Conservation (phyloP, 2,113 vertebrate species). For the Calidris pygmaea region DNA sequence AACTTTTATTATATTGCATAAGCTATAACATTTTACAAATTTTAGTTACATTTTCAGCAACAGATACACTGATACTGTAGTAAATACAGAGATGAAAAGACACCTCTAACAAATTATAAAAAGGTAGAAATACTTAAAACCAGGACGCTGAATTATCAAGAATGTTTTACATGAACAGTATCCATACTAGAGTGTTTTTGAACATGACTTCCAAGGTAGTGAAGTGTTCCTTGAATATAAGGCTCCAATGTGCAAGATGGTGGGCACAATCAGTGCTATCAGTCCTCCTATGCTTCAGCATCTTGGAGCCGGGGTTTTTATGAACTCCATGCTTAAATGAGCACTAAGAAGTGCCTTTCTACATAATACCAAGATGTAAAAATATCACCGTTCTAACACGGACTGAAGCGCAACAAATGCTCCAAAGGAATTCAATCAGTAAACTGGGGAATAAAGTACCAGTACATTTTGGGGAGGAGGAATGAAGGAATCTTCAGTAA, state of each 20-base stretch:
- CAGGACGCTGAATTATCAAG: constrained; percentile 22
- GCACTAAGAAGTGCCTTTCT: constrained; percentile 38
- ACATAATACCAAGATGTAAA: constrained; percentile 41
- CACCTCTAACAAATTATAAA: constrained; percentile 69
- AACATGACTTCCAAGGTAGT: constrained; percentile 37
- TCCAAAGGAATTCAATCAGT: constrained; percentile 29
- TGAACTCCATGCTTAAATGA: not conserved
- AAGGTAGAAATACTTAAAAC: constrained; percentile 71
- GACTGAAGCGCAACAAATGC: constrained; percentile 61
- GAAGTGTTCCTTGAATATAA: not conserved
- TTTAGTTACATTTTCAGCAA: constrained; percentile 66
- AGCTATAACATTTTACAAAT: constrained; percentile 73
- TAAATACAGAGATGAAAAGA: constrained; percentile 69
- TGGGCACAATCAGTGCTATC: not conserved
- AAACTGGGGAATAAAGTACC: constrained; percentile 21
- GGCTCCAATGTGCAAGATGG: not conserved
- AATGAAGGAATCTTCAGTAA: constrained; percentile 47
- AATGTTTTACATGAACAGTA: constrained; percentile 24
- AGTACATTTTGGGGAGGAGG: not conserved
- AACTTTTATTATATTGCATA: constrained; percentile 74
- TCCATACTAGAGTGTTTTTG: not conserved
- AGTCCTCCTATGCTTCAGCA: not conserved
- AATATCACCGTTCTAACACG: constrained; percentile 32
- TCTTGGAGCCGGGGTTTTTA: not conserved
- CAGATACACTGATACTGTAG: constrained; percentile 64